Evolutionary conservation across 2,888 invertebrate genomes (phyloP).

Genomic region (Trachelus iudaicus): DNA sequence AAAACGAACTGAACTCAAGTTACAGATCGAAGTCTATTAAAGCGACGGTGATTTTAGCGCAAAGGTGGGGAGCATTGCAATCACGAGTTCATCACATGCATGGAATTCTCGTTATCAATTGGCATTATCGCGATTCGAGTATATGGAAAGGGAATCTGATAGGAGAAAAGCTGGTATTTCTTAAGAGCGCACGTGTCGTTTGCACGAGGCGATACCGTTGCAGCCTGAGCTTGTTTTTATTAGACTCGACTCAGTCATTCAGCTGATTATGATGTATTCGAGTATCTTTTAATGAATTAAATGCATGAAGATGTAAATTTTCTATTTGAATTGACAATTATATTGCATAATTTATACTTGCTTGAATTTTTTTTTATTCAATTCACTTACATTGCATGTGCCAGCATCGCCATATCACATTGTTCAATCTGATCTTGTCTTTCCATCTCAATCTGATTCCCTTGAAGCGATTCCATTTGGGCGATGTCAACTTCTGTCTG

Average conservation of each 20-base stretch:
- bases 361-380: neutral
- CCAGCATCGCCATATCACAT: slow-evolving; percentile 99
- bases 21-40: neutral
- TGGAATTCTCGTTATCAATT: slow-evolving; percentile 31
- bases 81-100: slow-evolving; percentile 29
- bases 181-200: neutral
- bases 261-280: neutral
- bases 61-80: slow-evolving; percentile 4
- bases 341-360: neutral
- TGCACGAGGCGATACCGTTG: neutral
- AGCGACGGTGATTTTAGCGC: neutral
- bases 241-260: neutral
- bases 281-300: neutral
- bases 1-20: neutral
- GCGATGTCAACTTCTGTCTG: slow-evolving; percentile 98
- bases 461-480: slow-evolving; percentile 99
- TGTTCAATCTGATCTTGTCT: slow-evolving; percentile 98
- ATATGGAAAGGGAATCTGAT: neutral
- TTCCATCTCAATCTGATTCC: slow-evolving; percentile 97
- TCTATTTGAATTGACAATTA: neutral
- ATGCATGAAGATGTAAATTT: neutral
- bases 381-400: slow-evolving; percentile 94
- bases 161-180: neutral
- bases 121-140: slow-evolving; percentile 16
- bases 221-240: neutral